A percentile compares a stretch with the other conserved stretches of the same genome.
Conservation (phyloP, 2,113 vertebrate genomes). For the Trematocara zebra region DNA sequence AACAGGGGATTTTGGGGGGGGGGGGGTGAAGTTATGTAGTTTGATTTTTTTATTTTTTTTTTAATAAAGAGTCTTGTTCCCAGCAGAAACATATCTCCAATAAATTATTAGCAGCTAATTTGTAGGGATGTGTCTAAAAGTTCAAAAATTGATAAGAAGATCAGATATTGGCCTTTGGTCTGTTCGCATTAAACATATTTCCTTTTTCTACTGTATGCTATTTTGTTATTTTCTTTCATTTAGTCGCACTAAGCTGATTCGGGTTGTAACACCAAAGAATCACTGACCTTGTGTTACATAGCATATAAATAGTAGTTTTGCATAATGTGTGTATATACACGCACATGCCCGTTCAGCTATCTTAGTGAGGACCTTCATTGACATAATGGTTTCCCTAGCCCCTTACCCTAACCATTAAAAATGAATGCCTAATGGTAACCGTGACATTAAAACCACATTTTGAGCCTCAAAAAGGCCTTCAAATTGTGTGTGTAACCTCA, state of each 20-base stretch:
- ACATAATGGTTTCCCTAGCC: too few species aligned
- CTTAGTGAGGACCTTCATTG: not conserved
- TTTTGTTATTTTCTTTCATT: not conserved
- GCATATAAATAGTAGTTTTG: not conserved
- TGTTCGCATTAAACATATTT: not conserved
- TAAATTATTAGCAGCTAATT: too few species aligned
- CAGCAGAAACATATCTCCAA: not conserved
- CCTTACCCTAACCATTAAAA: too few species aligned
- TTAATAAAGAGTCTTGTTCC: not conserved
- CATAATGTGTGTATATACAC: not conserved
- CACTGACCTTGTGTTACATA: not conserved
- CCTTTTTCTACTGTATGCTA: not conserved
- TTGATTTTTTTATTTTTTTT: fast-evolving
- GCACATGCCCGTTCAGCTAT: not conserved
- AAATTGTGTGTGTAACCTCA: too few species aligned
- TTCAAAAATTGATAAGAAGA: not conserved
- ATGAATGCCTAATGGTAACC: too few species aligned
- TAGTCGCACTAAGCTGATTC: not conserved
- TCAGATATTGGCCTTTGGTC: not conserved
- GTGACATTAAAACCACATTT: too few species aligned
- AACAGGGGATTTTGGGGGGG: too few species aligned
- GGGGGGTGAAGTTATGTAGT: not conserved
- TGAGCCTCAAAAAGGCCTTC: too few species aligned
- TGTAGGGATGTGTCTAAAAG: not conserved
- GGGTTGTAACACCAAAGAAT: not conserved